These are phyloP conservation scores for Xanthia togata DNA, from an alignment of 2,888 invertebrate genomes.

Conservation along the genomic window DNA sequence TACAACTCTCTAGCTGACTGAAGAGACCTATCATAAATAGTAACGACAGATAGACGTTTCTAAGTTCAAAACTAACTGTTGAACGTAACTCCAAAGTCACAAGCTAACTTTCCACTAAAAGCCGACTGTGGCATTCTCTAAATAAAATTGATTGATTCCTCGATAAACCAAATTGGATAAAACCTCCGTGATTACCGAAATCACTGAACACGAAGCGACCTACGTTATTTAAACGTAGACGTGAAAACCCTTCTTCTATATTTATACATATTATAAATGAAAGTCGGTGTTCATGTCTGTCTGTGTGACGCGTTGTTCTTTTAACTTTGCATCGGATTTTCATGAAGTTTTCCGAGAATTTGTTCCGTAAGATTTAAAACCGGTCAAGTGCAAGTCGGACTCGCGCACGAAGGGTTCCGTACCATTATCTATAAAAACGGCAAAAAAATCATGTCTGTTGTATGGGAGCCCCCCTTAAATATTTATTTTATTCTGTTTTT, in stretches of 20 bases:
- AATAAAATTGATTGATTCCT: constrained; percentile 11
- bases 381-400: no score
- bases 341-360: neutral
- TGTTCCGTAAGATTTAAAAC: neutral
- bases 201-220: constrained; percentile 29
- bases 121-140: constrained; percentile 6
- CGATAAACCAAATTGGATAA: constrained; percentile 41
- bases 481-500: no score
- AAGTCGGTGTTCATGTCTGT: neutral
- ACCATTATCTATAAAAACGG: no score
- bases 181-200: constrained; percentile 19
- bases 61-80: neutral
- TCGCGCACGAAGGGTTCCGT: no score
- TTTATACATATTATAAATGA: neutral
- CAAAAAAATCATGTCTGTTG: no score
- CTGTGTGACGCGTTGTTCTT: neutral
- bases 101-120: constrained; percentile 2
- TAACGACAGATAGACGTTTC: neutral
- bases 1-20: neutral
- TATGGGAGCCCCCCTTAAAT: no score
- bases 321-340: neutral
- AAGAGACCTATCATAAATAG: neutral
- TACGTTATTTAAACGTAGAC: constrained; percentile 25
- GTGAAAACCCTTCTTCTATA: neutral
- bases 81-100: neutral